phyloP scores from a whole-genome alignment of 2,113 vertebrate species.

The Coturnix japonica region DNA sequence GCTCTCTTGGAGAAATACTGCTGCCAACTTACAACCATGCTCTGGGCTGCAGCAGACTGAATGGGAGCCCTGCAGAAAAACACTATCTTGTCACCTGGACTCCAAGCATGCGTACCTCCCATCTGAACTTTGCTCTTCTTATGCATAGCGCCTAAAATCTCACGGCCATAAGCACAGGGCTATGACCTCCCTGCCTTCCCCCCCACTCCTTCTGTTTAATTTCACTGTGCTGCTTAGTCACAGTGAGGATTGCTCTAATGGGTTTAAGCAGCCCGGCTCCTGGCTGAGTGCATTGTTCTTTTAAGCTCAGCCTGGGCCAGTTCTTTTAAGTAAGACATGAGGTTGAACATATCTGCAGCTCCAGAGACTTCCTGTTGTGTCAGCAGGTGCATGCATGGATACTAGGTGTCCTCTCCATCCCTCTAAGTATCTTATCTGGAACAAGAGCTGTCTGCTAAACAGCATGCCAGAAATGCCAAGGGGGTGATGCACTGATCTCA shows the following conservation, averaged over 20 bases:
- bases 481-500: neutral
- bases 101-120: neutral
- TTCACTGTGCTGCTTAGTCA: slow-evolving; percentile 60
- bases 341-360: neutral
- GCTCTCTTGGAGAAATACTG: neutral
- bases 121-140: neutral
- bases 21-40: accelerated
- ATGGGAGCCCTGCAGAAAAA: neutral
- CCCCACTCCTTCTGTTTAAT: neutral
- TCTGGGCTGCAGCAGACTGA: neutral
- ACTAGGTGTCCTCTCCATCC: neutral
- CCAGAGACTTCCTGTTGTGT: neutral
- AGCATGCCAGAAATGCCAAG: neutral
- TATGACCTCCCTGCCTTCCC: neutral
- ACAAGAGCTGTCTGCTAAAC: neutral
- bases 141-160: neutral
- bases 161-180: neutral
- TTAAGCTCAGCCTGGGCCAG: neutral
- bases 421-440: neutral
- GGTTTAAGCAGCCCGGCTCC: slow-evolving; percentile 26
- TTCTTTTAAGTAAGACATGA: neutral
- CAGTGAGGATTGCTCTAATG: slow-evolving; percentile 29
- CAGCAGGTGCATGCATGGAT: neutral
- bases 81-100: neutral
- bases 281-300: neutral